Base-by-base conservation (phyloP, 2,113 vertebrate species). In the human region DNA sequence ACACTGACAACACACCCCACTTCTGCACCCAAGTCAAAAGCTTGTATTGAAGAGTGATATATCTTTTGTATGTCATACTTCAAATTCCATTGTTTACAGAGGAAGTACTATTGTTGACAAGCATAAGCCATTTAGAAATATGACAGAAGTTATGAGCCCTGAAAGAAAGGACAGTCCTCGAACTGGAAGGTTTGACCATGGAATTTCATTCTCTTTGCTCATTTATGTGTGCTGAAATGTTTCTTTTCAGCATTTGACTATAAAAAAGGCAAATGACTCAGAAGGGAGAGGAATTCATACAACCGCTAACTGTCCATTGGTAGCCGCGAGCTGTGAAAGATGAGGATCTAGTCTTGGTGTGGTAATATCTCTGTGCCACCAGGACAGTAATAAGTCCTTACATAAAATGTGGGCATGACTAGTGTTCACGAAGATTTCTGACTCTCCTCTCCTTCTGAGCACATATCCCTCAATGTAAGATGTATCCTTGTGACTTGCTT, bases 121-220 rank as follows among this genome's bases (percentile, higher is more conserved):
- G 90, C 30, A 1, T 93, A 87, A 93, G 95, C 94, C 83, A 52
- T 14, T 80, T 70, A 95, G 95, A 97, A 89, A 96, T 96, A 91
- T 23, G 83, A 64, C 57, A 32, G 59, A 81, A 79, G 43, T 68
- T 48, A 17, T 2, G 57, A 80, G 18, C 38, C 75, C 90, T 32
- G 73, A 48, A 27, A 83, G 83, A 66, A 92, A 66, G 75, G 83
- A 50, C 73, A 22, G 4, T 43, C 35, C 90, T 43, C 22, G 38
- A 38, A 3, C 93, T 7, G 25, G 48, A 73, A 85, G 66, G 7
- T 25, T 94, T 30, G 83, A 72, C 16, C 0, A 8, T 11, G 50
- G 90, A 40, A 84, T 94, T 48, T 48, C 64, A 40, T 35, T 20
- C 38, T 66, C 5, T 82, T 52, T 40, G 61, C 92, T 81, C 83